Evolutionary conservation across 2,113 vertebrate species (phyloP).

Genomic region (Gymnobelideus leadbeateri): DNA sequence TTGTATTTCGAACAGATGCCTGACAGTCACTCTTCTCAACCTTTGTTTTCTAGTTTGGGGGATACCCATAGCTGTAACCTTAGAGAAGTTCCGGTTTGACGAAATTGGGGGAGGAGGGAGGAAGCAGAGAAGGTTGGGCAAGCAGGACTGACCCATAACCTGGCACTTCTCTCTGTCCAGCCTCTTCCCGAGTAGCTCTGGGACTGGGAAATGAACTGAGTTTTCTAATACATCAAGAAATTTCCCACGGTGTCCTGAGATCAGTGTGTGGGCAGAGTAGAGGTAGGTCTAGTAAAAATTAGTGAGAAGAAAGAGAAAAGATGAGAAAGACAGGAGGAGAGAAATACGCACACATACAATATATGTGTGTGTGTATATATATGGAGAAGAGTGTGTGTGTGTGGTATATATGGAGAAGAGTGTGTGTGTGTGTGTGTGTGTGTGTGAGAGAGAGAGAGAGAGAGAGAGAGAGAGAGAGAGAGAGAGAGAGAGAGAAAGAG

Average conservation of each 20-base stretch:
- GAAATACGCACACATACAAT: neutral
- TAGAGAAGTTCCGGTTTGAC: slow-evolving; percentile 20
- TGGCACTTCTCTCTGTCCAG: neutral
- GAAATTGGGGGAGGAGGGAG: neutral
- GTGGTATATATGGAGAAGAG: too few relatives aligned
- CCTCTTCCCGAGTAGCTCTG: neutral
- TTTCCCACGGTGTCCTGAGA: neutral
- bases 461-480: too few relatives aligned
- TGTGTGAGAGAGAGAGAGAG: too few relatives aligned
- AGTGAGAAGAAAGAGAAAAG: neutral
- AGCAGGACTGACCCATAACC: neutral
- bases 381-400: too few relatives aligned
- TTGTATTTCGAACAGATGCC: neutral
- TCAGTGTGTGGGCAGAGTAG: neutral
- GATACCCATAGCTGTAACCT: slow-evolving; percentile 4
- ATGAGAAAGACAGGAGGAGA: neutral
- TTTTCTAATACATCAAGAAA: neutral
- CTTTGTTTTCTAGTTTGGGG: neutral
- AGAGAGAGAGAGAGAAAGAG: neutral
- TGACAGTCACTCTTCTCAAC: neutral
- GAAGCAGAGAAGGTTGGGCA: neutral
- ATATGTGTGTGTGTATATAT: neutral
- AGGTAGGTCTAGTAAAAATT: neutral
- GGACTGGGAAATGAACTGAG: neutral
- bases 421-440: neutral